Evolutionary conservation across 2,113 vertebrate species (phyloP).

Genomic region (Dipodomys spectabilis): DNA sequence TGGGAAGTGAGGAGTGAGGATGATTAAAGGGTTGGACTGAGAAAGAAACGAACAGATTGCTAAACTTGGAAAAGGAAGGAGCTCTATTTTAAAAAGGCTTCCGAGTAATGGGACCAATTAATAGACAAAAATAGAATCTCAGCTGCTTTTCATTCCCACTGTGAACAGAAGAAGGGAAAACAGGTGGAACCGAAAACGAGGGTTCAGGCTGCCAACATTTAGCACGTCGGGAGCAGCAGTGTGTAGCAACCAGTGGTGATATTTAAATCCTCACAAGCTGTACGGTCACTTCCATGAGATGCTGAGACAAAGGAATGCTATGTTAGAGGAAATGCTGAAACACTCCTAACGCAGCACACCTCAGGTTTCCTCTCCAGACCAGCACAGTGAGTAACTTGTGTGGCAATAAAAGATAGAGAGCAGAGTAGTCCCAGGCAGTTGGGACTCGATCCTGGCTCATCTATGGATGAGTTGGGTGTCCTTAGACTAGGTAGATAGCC

Average conservation of each 20-base stretch:
- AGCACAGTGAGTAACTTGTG: neutral
- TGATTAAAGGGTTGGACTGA: conserved; percentile 50
- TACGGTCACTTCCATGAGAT: neutral
- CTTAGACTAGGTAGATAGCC: neutral
- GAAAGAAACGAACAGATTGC: conserved; percentile 60
- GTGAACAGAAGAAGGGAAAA: conserved; percentile 61
- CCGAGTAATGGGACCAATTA: conserved; percentile 68
- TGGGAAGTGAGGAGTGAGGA: neutral
- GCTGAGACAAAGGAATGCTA: neutral
- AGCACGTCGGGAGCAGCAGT: conserved; percentile 40
- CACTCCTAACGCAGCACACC: too few species aligned
- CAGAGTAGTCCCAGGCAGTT: neutral
- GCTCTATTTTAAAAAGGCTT: conserved; percentile 65
- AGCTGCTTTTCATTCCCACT: conserved; percentile 55
- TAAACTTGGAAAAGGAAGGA: conserved; percentile 54
- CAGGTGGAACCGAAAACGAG: conserved; percentile 63
- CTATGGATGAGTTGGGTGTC: neutral
- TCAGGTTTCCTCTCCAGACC: neutral
- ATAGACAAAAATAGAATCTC: conserved; percentile 69
- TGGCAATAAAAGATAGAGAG: too few species aligned
- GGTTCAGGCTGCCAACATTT: conserved; percentile 53
- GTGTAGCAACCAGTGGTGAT: conserved; percentile 1
- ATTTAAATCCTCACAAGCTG: neutral
- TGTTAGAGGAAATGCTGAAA: neutral
- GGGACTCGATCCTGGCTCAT: neutral